These are phyloP conservation scores for Poeciliopsis turrubarensis DNA, from an alignment of 2,113 vertebrate species.

Conservation along the genomic window DNA sequence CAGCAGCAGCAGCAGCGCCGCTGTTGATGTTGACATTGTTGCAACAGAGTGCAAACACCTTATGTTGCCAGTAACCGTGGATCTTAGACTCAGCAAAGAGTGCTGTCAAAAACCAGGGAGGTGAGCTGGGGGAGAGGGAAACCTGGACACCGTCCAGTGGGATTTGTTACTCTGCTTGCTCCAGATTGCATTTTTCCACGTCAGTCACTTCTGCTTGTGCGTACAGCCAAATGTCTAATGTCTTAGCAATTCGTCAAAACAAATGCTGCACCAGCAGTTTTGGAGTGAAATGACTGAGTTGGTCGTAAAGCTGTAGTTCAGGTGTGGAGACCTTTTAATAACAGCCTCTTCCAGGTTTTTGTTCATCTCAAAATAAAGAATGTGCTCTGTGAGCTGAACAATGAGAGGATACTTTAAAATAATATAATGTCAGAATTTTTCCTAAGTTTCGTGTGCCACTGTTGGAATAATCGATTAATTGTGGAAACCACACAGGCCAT, in stretches of 20 bases:
- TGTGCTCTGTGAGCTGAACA: no score
- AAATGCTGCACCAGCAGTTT: not conserved
- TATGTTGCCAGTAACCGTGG: not conserved
- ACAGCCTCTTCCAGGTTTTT: no score
- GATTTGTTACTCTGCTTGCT: not conserved
- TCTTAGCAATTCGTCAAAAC: not conserved
- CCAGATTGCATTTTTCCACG: not conserved
- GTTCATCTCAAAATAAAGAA: no score
- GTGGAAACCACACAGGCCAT: no score
- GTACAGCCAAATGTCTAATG: no score
- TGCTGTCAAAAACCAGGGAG: not conserved
- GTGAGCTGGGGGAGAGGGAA: conserved; percentile 20
- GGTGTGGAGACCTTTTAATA: no score
- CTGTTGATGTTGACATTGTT: conserved; percentile 4
- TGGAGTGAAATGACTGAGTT: not conserved
- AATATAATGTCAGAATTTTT: no score
- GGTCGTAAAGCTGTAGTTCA: not conserved
- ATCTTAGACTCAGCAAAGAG: not conserved
- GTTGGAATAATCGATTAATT: no score
- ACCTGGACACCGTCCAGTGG: not conserved
- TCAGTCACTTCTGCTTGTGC: not conserved
- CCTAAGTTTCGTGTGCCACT: no score
- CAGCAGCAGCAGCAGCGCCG: not conserved
- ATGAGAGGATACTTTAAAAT: no score
- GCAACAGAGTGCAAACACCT: conserved; percentile 14